Evolutionary conservation across 2,888 invertebrate species (phyloP).

Genomic region (Litoditis marina): DNA sequence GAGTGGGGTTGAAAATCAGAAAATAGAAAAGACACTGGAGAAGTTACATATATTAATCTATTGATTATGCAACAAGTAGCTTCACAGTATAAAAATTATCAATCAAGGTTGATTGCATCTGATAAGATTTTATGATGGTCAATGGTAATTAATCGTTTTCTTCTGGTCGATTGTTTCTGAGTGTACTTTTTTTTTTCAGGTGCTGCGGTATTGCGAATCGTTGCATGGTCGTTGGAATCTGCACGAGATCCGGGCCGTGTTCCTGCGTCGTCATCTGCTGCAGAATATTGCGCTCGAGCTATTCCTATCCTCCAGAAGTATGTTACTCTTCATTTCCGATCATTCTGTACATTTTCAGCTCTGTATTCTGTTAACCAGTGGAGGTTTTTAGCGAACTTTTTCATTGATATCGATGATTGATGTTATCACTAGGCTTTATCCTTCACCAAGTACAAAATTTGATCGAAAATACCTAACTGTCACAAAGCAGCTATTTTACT

Average conservation of each 20-base stretch:
- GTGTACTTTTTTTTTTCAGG: slow-evolving; percentile 68
- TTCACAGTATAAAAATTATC: no score
- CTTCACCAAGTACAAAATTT: no score
- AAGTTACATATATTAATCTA: no score
- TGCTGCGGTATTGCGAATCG: slow-evolving; percentile 94
- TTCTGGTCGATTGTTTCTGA: no score
- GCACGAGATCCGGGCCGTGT: slow-evolving; percentile 96
- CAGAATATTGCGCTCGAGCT: slow-evolving; percentile 94
- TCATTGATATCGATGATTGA: background rate
- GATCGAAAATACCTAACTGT: no score
- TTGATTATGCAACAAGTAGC: no score
- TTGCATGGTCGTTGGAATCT: slow-evolving; percentile 99
- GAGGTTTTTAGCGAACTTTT: background rate
- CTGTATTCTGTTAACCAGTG: background rate
- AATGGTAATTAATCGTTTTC: background rate
- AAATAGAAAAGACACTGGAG: no score
- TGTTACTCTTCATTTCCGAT: slow-evolving; percentile 3
- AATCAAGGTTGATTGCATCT: no score
- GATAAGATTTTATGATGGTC: background rate
- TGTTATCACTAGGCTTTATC: no score
- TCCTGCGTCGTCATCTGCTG: slow-evolving; percentile 89
- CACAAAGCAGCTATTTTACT: no score
- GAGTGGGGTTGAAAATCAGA: no score
- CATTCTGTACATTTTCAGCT: background rate
- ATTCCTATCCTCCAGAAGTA: slow-evolving; percentile 95